phyloP scores from a whole-genome alignment of 1,140 invertebrate genomes.

The Ips typographus region DNA sequence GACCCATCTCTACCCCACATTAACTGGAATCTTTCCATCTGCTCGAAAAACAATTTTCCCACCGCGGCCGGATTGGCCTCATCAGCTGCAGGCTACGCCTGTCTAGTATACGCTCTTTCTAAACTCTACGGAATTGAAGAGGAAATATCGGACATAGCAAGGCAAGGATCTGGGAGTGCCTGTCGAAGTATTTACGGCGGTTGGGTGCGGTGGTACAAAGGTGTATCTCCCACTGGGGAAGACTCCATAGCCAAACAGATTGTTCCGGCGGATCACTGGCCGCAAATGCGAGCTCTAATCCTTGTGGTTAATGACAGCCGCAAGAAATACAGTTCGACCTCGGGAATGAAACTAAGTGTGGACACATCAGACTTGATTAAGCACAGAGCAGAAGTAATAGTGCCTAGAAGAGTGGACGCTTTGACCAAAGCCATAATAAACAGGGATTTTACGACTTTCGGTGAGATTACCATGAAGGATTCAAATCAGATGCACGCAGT shows the following conservation, averaged over 20 bases:
- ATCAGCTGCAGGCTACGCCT: constrained; percentile 97
- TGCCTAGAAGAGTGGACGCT: constrained; percentile 69
- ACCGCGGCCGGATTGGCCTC: constrained; percentile 97
- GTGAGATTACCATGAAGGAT: constrained; percentile 94
- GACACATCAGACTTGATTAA: constrained; percentile 83
- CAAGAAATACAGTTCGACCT: constrained; percentile 87
- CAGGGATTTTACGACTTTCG: constrained; percentile 86
- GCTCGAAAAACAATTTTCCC: constrained; percentile 97
- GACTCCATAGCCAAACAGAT: constrained; percentile 85
- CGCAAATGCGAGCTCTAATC: constrained; percentile 85
- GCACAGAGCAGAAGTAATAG: constrained; percentile 69
- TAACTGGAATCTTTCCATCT: constrained; percentile 80
- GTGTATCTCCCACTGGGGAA: constrained; percentile 60
- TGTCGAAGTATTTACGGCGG: constrained; percentile 94
- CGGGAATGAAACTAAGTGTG: constrained; percentile 85
- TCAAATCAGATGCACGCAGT: constrained; percentile 98
- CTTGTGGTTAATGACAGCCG: constrained; percentile 84
- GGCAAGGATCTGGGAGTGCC: constrained; percentile 92
- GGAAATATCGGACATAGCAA: constrained; percentile 81
- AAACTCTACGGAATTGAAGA: constrained; percentile 75
- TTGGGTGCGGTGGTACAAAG: constrained; percentile 84
- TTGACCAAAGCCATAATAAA: constrained; percentile 75
- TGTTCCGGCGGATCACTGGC: constrained; percentile 78
- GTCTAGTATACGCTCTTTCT: constrained; percentile 73
- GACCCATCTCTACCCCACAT: constrained; percentile 46